phyloP scores from a whole-genome alignment of 30 jellyfish, hydroid and myxozoan genomes.

The Hydra vulgaris region DNA sequence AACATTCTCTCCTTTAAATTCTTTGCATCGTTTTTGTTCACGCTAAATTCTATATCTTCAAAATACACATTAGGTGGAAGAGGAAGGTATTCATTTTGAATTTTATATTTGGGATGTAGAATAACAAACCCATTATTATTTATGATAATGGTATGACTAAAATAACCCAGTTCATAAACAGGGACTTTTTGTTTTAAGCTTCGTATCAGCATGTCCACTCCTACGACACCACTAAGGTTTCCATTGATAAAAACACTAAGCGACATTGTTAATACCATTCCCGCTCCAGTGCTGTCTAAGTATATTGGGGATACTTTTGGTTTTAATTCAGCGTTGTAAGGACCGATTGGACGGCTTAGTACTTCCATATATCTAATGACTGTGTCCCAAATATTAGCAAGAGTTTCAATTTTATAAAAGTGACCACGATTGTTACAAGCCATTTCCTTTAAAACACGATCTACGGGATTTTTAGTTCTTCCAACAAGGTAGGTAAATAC shows the following conservation, averaged over 20 bases:
- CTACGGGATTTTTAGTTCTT: constrained; percentile 58
- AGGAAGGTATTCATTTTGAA: constrained; percentile 53
- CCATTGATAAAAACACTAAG: constrained; percentile 7
- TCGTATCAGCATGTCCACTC: constrained; percentile 18
- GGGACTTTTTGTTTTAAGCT: background rate
- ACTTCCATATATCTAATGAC: constrained; percentile 19
- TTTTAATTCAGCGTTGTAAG: background rate
- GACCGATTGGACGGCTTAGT: constrained; percentile 20
- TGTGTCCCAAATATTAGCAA: constrained; percentile 37
- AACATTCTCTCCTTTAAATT: constrained; percentile 3
- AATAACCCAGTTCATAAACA: background rate
- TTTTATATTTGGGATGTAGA: constrained; percentile 27
- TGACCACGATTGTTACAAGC: constrained; percentile 75
- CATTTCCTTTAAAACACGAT: constrained; percentile 60
- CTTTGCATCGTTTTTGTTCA: constrained; percentile 9
- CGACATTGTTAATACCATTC: constrained; percentile 27
- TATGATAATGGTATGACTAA: constrained; percentile 24
- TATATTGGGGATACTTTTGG: constrained; percentile 19
- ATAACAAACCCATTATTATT: constrained; percentile 21
- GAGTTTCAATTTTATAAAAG: constrained; percentile 29
- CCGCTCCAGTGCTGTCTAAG: constrained; percentile 34
- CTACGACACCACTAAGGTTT: constrained; percentile 16
- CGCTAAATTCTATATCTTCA: constrained; percentile 45
- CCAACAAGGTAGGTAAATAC: constrained; percentile 84
- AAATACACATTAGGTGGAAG: constrained; percentile 67